Conservation (phyloP, 2,113 vertebrate species). For the Sula dactylatra region DNA sequence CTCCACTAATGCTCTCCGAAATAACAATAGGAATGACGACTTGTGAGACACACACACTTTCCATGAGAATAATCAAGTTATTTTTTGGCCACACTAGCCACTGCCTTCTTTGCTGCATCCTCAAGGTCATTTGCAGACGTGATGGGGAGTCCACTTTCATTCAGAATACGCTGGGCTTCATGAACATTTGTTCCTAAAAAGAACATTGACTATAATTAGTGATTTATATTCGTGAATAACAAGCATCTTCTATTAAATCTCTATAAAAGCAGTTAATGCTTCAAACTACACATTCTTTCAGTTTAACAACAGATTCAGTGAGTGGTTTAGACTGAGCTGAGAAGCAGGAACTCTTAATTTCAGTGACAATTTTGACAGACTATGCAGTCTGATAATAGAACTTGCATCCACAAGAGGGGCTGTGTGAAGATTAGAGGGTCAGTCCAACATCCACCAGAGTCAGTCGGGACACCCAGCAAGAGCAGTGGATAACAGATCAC, state of each 20-base stretch:
- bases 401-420: background rate
- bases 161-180: constrained; percentile 90
- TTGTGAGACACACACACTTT: background rate
- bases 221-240: background rate
- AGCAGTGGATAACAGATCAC: background rate
- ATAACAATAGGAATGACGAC: background rate
- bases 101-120: constrained; percentile 92
- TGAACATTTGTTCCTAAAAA: constrained; percentile 90
- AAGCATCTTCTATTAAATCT: background rate
- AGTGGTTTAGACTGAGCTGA: background rate
- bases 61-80: constrained; percentile 5
- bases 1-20: background rate
- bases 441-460: background rate
- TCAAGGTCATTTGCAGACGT: constrained; percentile 86
- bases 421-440: background rate
- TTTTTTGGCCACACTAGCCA: constrained; percentile 86
- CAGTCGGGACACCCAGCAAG: background rate
- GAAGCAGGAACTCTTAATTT: background rate
- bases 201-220: background rate
- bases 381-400: background rate
- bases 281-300: background rate
- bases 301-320: background rate
- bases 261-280: background rate
- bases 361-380: background rate
- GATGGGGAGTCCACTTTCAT: constrained; percentile 91